Base-by-base conservation (phyloP, 2,888 invertebrate species). In the Drosophila hawaiiensis region DNA sequence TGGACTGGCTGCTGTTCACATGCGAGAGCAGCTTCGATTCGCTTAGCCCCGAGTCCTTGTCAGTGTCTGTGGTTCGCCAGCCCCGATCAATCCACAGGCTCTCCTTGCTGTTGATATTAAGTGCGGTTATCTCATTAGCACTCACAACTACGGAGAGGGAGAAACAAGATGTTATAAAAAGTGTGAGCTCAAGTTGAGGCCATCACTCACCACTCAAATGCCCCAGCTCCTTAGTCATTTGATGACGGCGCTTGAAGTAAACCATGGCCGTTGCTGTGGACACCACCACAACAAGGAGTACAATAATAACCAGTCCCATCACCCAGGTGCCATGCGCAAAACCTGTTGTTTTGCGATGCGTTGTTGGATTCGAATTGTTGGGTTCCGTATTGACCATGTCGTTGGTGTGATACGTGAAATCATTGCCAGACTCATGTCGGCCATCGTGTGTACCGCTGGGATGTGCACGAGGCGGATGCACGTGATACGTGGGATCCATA, bases 81-180 rank as follows among this genome's bases (percentile, higher is more conserved):
- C 96, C 95, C 70, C 95, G 94, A 90, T 96, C 96, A 76, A 96
- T 96, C 96, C 96, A 96, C 43, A 96, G 92, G 74, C 95, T 95
- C 86, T 95, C 95, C 91, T 96, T 96, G 74, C 94, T 94, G 78
- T 94, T 94, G 63, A 94, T 92, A 81, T 94, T 94, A 71, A 94
- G 76, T 3, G 94, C 94, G 25, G 94, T 93, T 71, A 94, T 94
- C 88, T 94, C 94, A 84, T 93, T 94, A 64, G 94, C 94, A 84
- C 93, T 94, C 37, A 94, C 94, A 73, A 94, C 94, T 91, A 83
- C 82, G 12, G 12, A 37, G 12, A 31, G 19, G 1, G 0, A 10
- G 22, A 19, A 6, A 25, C 0, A 12, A 19, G 12, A 22, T 2
- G 25, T 14, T 68, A 56, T 56, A 59, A 28, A 12, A 35, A 4